Evolutionary conservation across 2,113 vertebrate species (phyloP), one percentile per base, ranked within the genome.

Genomic region (Himantopus leucocephalus): DNA sequence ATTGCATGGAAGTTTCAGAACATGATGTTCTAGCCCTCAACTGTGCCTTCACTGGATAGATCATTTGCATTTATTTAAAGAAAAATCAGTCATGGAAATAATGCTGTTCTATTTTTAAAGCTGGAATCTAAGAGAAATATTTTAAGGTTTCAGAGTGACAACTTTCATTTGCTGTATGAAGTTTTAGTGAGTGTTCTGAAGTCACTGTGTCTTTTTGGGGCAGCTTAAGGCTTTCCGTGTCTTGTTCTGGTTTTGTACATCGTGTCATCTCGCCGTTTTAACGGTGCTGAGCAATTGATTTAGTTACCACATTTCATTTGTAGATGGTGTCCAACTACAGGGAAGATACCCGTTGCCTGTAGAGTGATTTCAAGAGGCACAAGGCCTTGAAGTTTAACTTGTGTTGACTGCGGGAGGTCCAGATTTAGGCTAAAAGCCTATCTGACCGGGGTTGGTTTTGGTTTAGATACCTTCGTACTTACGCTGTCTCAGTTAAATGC

Each of bases 1-100:
- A 72, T 86, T 88, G 79, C 66, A n/a, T 2, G 0, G 37, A 84
- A 20, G 24, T 92, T 95, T 93, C 45, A 70, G 78, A 77, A 60
- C 81, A 8, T 0, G 2, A 9, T 62, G 66, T 88, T 93, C 53
- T 43, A 62, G 34, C 53, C 94, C 86, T 93, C 72, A 52, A 45
- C 89, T 67, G 14, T 88, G 39, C 89, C 29, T 87, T 89, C 41
- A 23, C 75, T 88, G 56, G 72, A 53, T 55, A 86, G 47, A 60
- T 76, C 59, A 70, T 96, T 97, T 95, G 93, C 71, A 85, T 82
- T 92, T 70, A 60, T 95, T 96, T 75, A 91, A 96, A 87, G 89
- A 84, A 92, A 90, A 90, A 81, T 91, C 78, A 92, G 85, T 88
- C 64, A 47, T 37, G 73, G 67, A 88, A 80, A 77, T 94, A 92